Evolutionary conservation across 1,140 invertebrate species (phyloP).

Genomic region (Chelonus insularis): DNA sequence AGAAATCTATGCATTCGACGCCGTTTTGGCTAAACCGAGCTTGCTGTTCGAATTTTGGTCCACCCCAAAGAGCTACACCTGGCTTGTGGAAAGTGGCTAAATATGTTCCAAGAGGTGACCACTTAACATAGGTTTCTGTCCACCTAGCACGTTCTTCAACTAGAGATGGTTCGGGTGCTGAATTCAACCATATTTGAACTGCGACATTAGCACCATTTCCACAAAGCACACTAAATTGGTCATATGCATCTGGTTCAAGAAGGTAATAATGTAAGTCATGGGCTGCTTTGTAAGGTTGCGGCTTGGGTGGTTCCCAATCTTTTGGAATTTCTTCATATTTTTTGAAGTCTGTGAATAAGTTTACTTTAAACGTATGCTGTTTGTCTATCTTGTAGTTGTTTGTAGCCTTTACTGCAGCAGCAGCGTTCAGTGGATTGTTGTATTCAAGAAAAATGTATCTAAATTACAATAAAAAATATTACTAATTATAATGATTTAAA

Average conservation of each 20-base stretch:
- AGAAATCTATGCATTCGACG: slow-evolving; percentile 96
- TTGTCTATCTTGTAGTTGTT: slow-evolving; percentile 98
- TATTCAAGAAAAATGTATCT: slow-evolving; percentile 94
- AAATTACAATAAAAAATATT: slow-evolving; percentile 35
- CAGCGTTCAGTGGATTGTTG: slow-evolving; percentile 76
- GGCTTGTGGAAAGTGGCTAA: slow-evolving; percentile 93
- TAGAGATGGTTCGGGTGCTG: slow-evolving; percentile 80
- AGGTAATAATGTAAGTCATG: slow-evolving; percentile 91
- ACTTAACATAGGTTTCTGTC: slow-evolving; percentile 94
- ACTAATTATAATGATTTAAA: neutral
- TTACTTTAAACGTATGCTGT: slow-evolving; percentile 92
- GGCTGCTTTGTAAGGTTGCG: slow-evolving; percentile 84
- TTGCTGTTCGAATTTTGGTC: slow-evolving; percentile 89
- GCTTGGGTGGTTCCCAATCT: slow-evolving; percentile 87
- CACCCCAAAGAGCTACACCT: slow-evolving; percentile 97
- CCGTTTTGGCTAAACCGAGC: slow-evolving; percentile 87
- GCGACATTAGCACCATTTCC: slow-evolving; percentile 72
- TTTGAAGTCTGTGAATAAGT: slow-evolving; percentile 95
- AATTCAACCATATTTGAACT: slow-evolving; percentile 89
- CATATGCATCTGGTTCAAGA: slow-evolving; percentile 89
- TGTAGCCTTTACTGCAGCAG: slow-evolving; percentile 82
- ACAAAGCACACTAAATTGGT: slow-evolving; percentile 92
- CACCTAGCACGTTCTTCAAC: slow-evolving; percentile 87
- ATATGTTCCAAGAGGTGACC: slow-evolving; percentile 97
- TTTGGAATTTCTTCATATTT: slow-evolving; percentile 92